These are phyloP conservation scores for Augiades crinisus DNA, from an alignment of 2,888 invertebrate species.

Conservation along the genomic window DNA sequence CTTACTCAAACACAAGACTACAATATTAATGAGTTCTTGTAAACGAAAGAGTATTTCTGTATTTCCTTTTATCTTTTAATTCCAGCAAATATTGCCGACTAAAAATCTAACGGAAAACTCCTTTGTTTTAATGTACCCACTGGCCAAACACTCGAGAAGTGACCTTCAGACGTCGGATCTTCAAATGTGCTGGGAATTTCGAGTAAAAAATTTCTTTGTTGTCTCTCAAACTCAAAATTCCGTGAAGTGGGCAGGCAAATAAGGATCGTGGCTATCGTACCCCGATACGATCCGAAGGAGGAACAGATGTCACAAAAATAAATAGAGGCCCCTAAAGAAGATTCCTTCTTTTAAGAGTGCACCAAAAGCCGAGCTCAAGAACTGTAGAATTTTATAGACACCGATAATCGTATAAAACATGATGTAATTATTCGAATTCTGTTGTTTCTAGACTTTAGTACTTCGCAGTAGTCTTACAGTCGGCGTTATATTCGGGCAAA, in stretches of 20 bases:
- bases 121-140: constrained; percentile 18
- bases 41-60: constrained; percentile 8
- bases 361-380: no score
- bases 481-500: no score
- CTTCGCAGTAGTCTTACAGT: no score
- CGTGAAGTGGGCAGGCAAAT: background rate
- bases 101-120: constrained; percentile 12
- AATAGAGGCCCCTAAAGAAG: no score
- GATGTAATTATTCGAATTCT: no score
- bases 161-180: constrained; percentile 18
- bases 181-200: constrained; percentile 13
- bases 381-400: no score
- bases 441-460: no score
- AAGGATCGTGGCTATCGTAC: background rate
- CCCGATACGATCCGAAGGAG: no score
- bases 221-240: constrained; percentile 12
- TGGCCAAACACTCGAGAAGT: background rate
- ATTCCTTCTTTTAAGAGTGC: no score
- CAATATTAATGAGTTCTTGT: constrained; percentile 17
- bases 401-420: no score
- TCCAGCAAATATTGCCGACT: background rate
- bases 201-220: constrained; percentile 16
- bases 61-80: constrained; percentile 11
- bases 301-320: no score
- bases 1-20: background rate